Evolutionary conservation across 2,113 vertebrate genomes (phyloP).

Genomic region (Tylochromis polylepis): DNA sequence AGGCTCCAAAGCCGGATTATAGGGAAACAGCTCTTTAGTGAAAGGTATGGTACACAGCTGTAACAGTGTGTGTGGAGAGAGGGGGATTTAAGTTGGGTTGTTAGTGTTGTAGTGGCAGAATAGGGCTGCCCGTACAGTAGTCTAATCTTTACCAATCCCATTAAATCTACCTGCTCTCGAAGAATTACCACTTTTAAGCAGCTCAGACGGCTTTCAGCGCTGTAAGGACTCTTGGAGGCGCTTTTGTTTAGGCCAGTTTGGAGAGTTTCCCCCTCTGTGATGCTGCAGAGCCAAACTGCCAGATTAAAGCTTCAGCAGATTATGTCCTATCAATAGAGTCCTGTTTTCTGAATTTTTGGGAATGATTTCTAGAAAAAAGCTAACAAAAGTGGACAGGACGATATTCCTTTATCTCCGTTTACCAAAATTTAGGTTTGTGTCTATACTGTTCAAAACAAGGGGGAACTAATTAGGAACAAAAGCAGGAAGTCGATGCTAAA

Average conservation of each 20-base stretch:
- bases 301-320: background rate
- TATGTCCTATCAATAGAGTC: background rate
- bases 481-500: background rate
- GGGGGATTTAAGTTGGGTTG: conserved; percentile 52
- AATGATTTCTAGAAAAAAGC: background rate
- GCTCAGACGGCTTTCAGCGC: conserved; percentile 47
- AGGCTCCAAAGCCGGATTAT: conserved; percentile 53
- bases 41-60: conserved; percentile 37
- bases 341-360: background rate
- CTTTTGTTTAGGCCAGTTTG: conserved; percentile 43
- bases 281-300: background rate
- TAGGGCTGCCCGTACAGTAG: conserved; percentile 50
- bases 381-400: background rate
- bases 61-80: conserved; percentile 8
- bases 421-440: background rate
- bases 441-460: background rate
- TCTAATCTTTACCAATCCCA: conserved; percentile 70
- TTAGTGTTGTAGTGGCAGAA: conserved; percentile 44
- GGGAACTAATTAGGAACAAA: background rate
- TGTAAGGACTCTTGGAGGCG: conserved; percentile 30
- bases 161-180: conserved; percentile 62
- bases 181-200: conserved; percentile 60
- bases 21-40: conserved; percentile 46
- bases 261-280: conserved; percentile 4
- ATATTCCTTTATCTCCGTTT: background rate